Evolutionary conservation across 2,797 vertebrate genomes (phyloP).

Genomic region (Anisognathus igniventris): DNA sequence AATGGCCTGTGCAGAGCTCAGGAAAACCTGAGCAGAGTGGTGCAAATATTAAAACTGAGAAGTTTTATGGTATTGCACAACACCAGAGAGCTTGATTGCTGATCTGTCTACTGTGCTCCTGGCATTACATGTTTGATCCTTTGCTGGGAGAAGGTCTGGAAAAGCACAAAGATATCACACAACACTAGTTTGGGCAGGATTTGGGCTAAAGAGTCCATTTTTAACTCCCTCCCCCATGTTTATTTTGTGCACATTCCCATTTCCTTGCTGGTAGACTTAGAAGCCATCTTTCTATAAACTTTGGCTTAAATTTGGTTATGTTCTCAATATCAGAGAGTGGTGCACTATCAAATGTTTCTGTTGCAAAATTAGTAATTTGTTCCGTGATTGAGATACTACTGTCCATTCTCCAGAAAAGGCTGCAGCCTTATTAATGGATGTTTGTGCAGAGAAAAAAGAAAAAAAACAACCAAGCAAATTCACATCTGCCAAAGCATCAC

Average conservation of each 20-base stretch:
- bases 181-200: not conserved
- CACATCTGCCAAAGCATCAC: not conserved
- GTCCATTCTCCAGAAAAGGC: not conserved
- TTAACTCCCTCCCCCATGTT: rapidly evolving
- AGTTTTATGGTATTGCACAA: not conserved
- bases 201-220: not conserved
- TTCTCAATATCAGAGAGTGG: not conserved
- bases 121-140: not conserved
- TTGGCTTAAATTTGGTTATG: not conserved
- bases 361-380: not conserved
- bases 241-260: not conserved
- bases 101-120: not conserved
- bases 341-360: not conserved
- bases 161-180: not conserved
- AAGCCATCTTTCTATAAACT: not conserved
- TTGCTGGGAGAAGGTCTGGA: not conserved
- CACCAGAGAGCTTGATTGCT: not conserved
- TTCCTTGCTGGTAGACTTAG: not conserved
- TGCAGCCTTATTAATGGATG: not conserved
- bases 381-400: not conserved
- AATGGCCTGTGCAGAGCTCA: not conserved
- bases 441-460: not conserved
- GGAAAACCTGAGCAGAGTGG: not conserved
- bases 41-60: not conserved
- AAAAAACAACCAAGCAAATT: not conserved